Conservation (phyloP, 2,113 vertebrate species). For the Oenanthe oenanthe region DNA sequence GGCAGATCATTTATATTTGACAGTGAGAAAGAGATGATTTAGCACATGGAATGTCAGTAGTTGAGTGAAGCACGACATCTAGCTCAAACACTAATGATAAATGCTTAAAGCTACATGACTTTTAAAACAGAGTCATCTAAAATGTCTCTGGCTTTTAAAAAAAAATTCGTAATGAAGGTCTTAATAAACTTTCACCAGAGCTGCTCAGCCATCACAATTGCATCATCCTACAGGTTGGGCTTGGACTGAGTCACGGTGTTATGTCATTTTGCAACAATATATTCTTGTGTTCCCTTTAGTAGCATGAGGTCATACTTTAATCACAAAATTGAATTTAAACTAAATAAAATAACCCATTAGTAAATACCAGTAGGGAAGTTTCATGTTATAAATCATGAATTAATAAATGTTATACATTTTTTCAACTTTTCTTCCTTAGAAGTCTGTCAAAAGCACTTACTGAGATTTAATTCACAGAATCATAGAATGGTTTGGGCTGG, state of each 20-base stretch:
- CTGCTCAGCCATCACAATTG: not conserved
- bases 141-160: not conserved
- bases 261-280: not conserved
- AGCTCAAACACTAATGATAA: not conserved
- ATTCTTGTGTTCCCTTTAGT: not conserved
- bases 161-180: not conserved
- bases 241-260: not conserved
- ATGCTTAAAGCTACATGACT: not conserved
- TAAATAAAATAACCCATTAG: not conserved
- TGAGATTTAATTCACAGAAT: not conserved
- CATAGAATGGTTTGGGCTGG: not conserved
- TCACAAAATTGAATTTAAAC: not conserved
- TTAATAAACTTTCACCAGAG: not conserved
- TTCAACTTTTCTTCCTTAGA: not conserved
- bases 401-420: not conserved
- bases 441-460: not conserved
- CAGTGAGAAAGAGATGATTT: not conserved
- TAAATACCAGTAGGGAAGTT: not conserved
- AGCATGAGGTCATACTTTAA: not conserved
- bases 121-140: not conserved
- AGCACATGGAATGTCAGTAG: not conserved
- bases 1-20: not conserved
- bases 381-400: not conserved
- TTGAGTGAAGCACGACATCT: not conserved
- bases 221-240: not conserved